Evolutionary conservation across 2,113 vertebrate species (phyloP).

Genomic region (Dasyornis broadbenti): DNA sequence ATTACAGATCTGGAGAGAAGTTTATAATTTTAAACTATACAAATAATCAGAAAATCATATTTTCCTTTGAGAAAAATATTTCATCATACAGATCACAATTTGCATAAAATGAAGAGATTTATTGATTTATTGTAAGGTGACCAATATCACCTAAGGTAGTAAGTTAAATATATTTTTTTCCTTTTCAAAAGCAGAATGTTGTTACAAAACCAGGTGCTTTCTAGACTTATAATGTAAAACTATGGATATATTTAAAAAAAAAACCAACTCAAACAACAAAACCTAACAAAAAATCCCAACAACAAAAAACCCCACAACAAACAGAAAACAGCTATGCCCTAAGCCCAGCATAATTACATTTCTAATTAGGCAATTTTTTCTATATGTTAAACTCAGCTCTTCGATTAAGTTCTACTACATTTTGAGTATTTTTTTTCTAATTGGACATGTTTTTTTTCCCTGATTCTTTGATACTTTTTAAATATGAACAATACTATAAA

Average conservation of each 20-base stretch:
- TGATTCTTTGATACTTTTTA: neutral
- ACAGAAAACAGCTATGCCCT: neutral
- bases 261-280: neutral
- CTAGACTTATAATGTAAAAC: neutral
- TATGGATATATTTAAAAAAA: neutral
- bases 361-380: neutral
- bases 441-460: fast-evolving
- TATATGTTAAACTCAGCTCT: neutral
- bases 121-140: neutral
- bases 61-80: neutral
- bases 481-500: neutral
- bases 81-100: neutral
- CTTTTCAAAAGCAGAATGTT: neutral
- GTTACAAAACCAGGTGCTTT: neutral
- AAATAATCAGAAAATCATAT: neutral
- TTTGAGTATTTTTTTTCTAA: neutral
- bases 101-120: neutral
- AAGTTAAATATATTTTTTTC: neutral
- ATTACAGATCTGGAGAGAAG: neutral
- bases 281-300: fast-evolving
- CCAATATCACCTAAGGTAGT: neutral
- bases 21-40: neutral
- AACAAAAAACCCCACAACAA: neutral
- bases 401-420: neutral
- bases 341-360: neutral